Conservation (phyloP, 2,888 invertebrate genomes). For the Nephrotoma appendiculata region DNA sequence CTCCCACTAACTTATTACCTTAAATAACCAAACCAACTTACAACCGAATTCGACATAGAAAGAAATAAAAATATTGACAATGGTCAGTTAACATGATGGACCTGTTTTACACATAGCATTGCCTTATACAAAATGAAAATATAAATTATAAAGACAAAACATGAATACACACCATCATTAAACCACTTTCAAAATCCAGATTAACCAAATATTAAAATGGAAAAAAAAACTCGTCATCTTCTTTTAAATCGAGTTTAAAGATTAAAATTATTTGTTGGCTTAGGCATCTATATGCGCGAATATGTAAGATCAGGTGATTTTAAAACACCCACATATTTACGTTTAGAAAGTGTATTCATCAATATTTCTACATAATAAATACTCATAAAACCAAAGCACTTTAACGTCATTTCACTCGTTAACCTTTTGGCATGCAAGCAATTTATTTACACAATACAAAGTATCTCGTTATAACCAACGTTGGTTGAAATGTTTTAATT, state of each 20-base stretch:
- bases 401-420: too few relatives aligned
- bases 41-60: neutral
- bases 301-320: too few relatives aligned
- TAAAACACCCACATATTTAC: too few relatives aligned
- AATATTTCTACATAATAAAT: too few relatives aligned
- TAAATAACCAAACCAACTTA: neutral
- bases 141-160: neutral
- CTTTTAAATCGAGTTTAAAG: neutral
- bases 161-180: neutral
- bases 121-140: neutral
- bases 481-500: too few relatives aligned
- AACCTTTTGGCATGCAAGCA: too few relatives aligned
- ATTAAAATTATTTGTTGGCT: neutral
- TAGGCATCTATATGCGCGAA: too few relatives aligned
- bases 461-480: too few relatives aligned
- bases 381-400: too few relatives aligned
- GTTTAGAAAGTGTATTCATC: too few relatives aligned
- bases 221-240: neutral
- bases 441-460: too few relatives aligned
- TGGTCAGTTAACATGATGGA: neutral
- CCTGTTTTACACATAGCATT: neutral
- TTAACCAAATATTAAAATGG: neutral
- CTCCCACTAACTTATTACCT: neutral
- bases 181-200: neutral
- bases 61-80: neutral